Conservation (phyloP, 2,113 vertebrate genomes). For the Xyliphius kryptos region DNA sequence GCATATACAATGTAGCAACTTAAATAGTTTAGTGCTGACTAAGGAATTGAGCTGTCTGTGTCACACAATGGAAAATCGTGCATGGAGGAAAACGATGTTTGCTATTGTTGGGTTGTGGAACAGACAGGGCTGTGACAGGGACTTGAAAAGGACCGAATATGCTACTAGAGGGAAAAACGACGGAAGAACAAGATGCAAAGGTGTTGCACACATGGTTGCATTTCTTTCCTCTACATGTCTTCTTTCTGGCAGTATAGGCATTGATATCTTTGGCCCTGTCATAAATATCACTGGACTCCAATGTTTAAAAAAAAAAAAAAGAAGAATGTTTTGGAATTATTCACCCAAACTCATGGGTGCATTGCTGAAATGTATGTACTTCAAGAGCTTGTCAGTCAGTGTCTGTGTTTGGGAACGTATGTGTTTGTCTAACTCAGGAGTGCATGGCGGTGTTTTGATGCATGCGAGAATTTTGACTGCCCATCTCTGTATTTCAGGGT, state of each 20-base stretch:
- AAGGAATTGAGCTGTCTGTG: constrained; percentile 36
- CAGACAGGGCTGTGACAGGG: constrained; percentile 9
- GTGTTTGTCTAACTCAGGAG: background rate
- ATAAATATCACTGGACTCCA: constrained; percentile 24
- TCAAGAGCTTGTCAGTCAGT: constrained; percentile 10
- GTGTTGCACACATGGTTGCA: background rate
- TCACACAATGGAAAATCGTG: constrained; percentile 20
- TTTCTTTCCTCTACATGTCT: background rate
- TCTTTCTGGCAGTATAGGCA: background rate
- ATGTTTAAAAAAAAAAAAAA: constrained; percentile 14
- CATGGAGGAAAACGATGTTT: constrained; percentile 17
- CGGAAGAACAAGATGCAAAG: background rate
- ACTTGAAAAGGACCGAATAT: constrained; percentile 3
- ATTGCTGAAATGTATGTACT: constrained; percentile 19
- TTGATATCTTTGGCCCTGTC: constrained; percentile 14
- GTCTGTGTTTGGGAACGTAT: constrained; percentile 6
- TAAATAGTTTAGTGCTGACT: constrained; percentile 35
- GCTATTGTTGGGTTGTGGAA: constrained; percentile 15
- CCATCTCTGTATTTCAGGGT: constrained; percentile 15
- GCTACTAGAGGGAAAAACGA: background rate
- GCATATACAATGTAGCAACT: constrained; percentile 21
- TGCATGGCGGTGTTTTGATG: no score
- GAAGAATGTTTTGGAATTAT: constrained; percentile 16
- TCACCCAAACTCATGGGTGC: constrained; percentile 1
- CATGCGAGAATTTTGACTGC: no score